Conservation (phyloP, 2,113 vertebrate genomes). For the Puffinus mauretanicus region DNA sequence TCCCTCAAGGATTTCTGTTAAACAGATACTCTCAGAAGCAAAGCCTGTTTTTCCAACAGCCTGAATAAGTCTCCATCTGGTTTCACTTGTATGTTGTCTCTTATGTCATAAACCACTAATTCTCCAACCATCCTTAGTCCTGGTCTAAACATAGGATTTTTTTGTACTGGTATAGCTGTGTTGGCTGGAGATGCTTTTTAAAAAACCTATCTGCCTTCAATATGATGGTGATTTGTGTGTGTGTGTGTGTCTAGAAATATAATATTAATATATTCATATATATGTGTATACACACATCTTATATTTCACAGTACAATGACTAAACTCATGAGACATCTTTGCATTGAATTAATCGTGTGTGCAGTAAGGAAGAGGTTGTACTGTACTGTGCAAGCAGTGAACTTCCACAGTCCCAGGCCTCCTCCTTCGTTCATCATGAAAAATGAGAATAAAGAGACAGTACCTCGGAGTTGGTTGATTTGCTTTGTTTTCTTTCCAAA, state of each 20-base stretch:
- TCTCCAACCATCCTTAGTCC: constrained; percentile 62
- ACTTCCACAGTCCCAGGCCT: not conserved
- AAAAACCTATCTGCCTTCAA: constrained; percentile 18
- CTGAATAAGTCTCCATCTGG: constrained; percentile 66
- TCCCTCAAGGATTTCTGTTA: constrained; percentile 63
- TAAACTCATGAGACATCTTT: not conserved
- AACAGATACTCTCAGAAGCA: constrained; percentile 60
- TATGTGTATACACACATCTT: not conserved
- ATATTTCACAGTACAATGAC: not conserved
- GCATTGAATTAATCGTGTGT: constrained; percentile 9
- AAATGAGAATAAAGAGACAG: not conserved
- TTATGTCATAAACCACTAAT: constrained; percentile 73
- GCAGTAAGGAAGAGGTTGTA: not conserved
- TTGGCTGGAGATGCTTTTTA: constrained; percentile 25
- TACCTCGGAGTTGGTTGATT: not conserved
- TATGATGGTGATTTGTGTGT: constrained; percentile 53
- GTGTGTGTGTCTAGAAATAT: constrained; percentile 15
- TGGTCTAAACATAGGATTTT: constrained; percentile 46
- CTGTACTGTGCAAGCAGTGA: not conserved
- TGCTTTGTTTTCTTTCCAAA: not conserved
- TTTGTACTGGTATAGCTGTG: constrained; percentile 33
- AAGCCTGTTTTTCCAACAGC: constrained; percentile 62
- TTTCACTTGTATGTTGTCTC: constrained; percentile 68
- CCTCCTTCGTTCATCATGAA: not conserved
- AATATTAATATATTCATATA: not conserved